Conservation (phyloP, 2,113 vertebrate genomes). For the Saccopteryx leptura region DNA sequence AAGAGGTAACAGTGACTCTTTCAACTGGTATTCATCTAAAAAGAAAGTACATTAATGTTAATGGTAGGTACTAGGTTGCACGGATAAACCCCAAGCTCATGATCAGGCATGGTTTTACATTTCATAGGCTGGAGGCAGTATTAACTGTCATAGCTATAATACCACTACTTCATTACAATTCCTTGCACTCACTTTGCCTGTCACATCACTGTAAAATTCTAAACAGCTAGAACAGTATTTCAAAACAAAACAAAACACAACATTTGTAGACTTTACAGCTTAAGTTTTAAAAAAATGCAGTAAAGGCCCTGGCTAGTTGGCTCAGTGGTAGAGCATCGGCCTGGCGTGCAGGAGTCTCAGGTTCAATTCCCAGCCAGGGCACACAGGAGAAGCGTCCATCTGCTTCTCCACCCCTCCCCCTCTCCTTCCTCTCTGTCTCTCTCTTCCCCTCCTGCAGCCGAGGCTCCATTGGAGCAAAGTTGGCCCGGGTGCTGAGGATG, state of each 20-base stretch:
- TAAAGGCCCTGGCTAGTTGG: too few species aligned
- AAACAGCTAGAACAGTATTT: neutral
- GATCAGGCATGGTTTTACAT: neutral
- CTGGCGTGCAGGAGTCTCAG: too few species aligned
- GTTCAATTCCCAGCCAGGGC: too few species aligned
- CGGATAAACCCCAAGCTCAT: neutral
- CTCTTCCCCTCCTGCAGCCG: too few species aligned
- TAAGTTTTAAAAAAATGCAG: neutral
- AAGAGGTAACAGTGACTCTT: neutral
- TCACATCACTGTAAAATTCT: conserved; percentile 18
- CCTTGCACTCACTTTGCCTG: neutral
- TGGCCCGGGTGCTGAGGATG: too few species aligned
- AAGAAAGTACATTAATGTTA: neutral
- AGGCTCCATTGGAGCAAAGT: too few species aligned
- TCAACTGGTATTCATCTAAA: neutral
- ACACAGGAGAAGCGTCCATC: too few species aligned
- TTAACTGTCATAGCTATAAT: neutral
- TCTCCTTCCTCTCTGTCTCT: too few species aligned
- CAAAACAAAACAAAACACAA: neutral
- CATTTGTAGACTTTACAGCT: neutral
- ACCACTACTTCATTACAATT: neutral
- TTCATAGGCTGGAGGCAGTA: neutral
- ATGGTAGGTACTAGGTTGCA: neutral
- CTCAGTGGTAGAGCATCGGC: too few species aligned
- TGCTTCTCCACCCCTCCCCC: too few species aligned